Conservation (phyloP, 2,113 vertebrate species). For the Trogon melanurus region DNA sequence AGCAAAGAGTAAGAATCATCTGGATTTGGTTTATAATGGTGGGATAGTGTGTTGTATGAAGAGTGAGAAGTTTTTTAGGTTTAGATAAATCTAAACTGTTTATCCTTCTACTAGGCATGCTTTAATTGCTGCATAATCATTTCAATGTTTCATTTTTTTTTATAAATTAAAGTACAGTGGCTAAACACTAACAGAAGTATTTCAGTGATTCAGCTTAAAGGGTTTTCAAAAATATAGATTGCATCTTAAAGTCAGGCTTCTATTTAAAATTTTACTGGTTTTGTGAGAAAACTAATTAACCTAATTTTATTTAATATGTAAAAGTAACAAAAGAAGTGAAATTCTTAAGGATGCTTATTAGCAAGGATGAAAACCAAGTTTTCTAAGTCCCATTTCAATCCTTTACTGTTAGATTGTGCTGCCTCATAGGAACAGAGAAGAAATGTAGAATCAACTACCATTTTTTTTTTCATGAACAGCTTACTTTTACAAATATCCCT, state of each 20-base stretch:
- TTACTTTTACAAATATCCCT: background rate
- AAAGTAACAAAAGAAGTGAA: background rate
- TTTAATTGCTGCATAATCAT: background rate
- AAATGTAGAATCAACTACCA: background rate
- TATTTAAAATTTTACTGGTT: background rate
- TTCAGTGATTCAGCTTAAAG: background rate
- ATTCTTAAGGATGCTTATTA: background rate
- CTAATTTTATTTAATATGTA: background rate
- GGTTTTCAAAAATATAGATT: background rate
- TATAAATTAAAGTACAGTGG: background rate
- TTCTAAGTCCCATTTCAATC: background rate
- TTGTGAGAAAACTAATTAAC: background rate
- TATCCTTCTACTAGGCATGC: background rate
- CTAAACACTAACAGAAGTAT: background rate
- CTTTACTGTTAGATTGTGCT: background rate
- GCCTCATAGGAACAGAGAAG: background rate
- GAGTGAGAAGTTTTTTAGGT: background rate
- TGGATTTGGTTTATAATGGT: slow-evolving; percentile 31
- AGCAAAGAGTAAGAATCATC: slow-evolving; percentile 17
- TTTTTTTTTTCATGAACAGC: background rate
- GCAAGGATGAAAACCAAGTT: background rate
- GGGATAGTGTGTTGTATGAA: background rate
- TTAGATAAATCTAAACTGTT: slow-evolving; percentile 37
- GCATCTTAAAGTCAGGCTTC: rapidly evolving
- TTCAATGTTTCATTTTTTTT: background rate